A percentile compares a stretch with the other conserved stretches of the same genome.
Evolutionary conservation across 2,797 vertebrate genomes (phyloP).

Genomic region (Aeoliscus strigatus): DNA sequence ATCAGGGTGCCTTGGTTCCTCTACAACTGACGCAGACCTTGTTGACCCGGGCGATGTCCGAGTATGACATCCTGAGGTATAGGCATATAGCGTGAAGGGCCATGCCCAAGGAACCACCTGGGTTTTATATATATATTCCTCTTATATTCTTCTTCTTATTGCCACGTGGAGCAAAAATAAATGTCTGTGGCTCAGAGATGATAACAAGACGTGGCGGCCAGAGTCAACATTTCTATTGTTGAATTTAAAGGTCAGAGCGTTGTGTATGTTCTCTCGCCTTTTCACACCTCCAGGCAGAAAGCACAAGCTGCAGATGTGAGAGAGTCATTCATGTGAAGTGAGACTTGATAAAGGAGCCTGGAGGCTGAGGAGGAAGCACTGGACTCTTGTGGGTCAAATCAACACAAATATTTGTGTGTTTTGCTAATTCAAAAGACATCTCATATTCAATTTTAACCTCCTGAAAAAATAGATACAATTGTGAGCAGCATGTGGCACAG

Average conservation of each 20-base stretch:
- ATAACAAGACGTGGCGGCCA: conserved; percentile 60
- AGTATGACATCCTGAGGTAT: too few species aligned
- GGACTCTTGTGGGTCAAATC: conserved; percentile 17
- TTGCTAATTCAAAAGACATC: conserved; percentile 27
- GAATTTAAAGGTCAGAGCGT: conserved; percentile 64
- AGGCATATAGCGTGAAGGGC: too few species aligned
- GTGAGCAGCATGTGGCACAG: too few species aligned
- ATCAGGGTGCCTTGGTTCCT: too few species aligned
- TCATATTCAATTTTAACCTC: conserved; percentile 8
- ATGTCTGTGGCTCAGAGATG: conserved; percentile 36
- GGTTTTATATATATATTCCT: too few species aligned
- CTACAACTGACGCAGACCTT: too few species aligned
- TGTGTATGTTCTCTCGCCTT: conserved; percentile 41
- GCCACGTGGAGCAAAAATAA: too few species aligned
- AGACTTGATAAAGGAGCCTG: conserved; percentile 51
- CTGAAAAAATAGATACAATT: neutral
- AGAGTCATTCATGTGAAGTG: conserved; percentile 64
- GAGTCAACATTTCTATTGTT: conserved; percentile 55
- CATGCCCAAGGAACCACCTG: too few species aligned
- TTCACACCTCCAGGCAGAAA: conserved; percentile 49
- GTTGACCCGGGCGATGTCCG: too few species aligned
- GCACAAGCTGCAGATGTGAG: conserved; percentile 38
- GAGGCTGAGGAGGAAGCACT: conserved; percentile 38
- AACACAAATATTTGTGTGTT: conserved; percentile 28
- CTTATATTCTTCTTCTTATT: too few species aligned